phyloP scores from a whole-genome alignment of 2,113 vertebrate species.

The Oxyruncus cristatus region DNA sequence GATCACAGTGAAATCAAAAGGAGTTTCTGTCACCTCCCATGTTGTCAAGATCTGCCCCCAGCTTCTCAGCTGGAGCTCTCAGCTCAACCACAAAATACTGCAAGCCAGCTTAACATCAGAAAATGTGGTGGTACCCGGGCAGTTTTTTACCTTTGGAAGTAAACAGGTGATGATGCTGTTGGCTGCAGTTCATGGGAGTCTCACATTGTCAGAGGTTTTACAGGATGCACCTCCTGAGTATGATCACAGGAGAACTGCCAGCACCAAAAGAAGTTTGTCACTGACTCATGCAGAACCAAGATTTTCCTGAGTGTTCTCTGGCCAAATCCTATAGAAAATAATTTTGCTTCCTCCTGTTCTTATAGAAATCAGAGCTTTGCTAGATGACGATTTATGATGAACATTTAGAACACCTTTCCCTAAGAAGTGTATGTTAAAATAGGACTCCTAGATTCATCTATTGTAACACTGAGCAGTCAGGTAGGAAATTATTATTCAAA shows the following conservation, averaged over 20 bases:
- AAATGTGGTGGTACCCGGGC: not conserved
- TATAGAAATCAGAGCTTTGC: not conserved
- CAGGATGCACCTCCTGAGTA: not conserved
- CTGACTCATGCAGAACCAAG: not conserved
- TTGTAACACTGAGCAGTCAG: not conserved
- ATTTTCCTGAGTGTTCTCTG: not conserved
- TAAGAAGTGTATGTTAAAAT: not conserved
- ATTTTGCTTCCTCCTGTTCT: not conserved
- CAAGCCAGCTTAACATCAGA: not conserved
- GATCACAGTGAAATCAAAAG: not conserved
- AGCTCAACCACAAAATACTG: not conserved
- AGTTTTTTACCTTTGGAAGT: not conserved
- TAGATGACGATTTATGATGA: not conserved
- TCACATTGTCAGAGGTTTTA: not conserved
- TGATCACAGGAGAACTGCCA: not conserved
- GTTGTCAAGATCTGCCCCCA: not conserved
- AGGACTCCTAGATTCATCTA: not conserved
- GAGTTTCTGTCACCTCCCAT: not conserved
- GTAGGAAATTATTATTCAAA: not conserved
- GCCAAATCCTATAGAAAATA: not conserved
- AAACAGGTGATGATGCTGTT: not conserved
- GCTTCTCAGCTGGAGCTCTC: not conserved
- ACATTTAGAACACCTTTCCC: not conserved
- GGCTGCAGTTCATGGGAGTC: not conserved
- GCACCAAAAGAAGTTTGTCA: not conserved